Evolutionary conservation across 2,113 vertebrate species (phyloP).

Genomic region (Silurus meridionalis): DNA sequence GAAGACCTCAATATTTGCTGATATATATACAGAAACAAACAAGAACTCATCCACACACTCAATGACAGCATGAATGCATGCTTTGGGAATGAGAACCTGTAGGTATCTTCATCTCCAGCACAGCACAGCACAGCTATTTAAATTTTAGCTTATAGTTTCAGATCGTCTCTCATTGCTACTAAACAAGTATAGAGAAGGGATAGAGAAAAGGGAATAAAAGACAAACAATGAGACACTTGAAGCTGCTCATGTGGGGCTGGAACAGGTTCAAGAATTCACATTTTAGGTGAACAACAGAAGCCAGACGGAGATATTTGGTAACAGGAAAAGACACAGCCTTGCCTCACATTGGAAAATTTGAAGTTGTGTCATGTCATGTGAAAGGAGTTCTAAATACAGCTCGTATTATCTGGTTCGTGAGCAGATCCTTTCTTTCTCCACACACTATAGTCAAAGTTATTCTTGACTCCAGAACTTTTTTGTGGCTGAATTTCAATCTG

Average conservation of each 20-base stretch:
- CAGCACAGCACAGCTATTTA: too few relatives aligned
- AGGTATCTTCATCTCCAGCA: neutral
- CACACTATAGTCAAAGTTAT: too few relatives aligned
- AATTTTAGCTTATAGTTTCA: neutral
- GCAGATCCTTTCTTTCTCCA: too few relatives aligned
- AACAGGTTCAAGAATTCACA: neutral
- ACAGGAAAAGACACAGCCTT: neutral
- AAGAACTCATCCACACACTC: too few relatives aligned
- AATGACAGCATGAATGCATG: neutral
- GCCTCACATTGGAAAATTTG: conserved; percentile 5
- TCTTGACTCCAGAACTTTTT: too few relatives aligned
- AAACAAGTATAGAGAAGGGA: neutral
- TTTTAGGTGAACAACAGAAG: neutral
- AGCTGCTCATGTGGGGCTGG: neutral
- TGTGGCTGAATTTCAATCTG: too few relatives aligned
- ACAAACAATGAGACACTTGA: neutral
- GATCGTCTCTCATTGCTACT: neutral
- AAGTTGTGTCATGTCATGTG: neutral
- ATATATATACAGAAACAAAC: too few relatives aligned
- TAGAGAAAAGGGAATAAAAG: neutral
- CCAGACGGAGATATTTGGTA: neutral
- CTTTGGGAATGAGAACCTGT: neutral
- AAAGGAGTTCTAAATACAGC: neutral
- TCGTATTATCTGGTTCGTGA: neutral
- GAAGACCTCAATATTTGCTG: neutral